Conservation (phyloP, 2,113 vertebrate genomes). For the Gymnocephalus cernua region DNA sequence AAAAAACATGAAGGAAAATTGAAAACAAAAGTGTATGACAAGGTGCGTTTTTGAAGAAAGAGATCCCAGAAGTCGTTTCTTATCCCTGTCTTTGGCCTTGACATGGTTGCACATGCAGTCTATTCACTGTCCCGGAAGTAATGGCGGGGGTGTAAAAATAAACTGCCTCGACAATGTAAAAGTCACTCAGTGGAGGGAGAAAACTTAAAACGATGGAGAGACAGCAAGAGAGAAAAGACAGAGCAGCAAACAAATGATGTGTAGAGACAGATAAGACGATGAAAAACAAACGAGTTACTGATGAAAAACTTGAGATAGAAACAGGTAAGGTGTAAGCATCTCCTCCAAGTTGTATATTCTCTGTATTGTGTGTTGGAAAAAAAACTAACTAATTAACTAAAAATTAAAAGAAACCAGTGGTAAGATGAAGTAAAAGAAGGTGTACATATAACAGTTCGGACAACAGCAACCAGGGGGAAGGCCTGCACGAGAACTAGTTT, state of each 20-base stretch:
- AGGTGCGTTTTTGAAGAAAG: constrained; percentile 19
- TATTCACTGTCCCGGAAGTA: constrained; percentile 14
- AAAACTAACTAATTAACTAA: too few relatives aligned
- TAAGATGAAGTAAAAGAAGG: not conserved
- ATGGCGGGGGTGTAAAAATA: constrained; percentile 26
- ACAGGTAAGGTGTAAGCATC: not conserved
- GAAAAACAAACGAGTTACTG: constrained; percentile 8
- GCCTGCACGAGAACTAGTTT: constrained; percentile 17
- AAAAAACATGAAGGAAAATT: constrained; percentile 15
- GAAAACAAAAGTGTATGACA: constrained; percentile 30
- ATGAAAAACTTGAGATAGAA: not conserved
- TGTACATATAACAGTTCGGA: constrained; percentile 32
- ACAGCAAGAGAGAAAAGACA: constrained; percentile 38
- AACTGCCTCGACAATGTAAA: constrained; percentile 16
- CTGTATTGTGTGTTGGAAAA: too few relatives aligned
- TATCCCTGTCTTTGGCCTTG: constrained; percentile 63
- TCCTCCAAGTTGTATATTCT: too few relatives aligned
- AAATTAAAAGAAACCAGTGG: too few relatives aligned
- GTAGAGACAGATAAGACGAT: constrained; percentile 4
- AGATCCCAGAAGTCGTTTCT: constrained; percentile 34
- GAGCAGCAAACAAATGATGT: constrained; percentile 24
- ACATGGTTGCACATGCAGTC: constrained; percentile 55
- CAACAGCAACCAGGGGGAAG: constrained; percentile 19
- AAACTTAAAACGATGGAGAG: constrained; percentile 8
- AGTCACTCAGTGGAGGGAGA: constrained; percentile 18